Evolutionary conservation across 1,140 invertebrate species (phyloP), one percentile per base, ranked within the genome.

Genomic region (Hypsibius dujardini): DNA sequence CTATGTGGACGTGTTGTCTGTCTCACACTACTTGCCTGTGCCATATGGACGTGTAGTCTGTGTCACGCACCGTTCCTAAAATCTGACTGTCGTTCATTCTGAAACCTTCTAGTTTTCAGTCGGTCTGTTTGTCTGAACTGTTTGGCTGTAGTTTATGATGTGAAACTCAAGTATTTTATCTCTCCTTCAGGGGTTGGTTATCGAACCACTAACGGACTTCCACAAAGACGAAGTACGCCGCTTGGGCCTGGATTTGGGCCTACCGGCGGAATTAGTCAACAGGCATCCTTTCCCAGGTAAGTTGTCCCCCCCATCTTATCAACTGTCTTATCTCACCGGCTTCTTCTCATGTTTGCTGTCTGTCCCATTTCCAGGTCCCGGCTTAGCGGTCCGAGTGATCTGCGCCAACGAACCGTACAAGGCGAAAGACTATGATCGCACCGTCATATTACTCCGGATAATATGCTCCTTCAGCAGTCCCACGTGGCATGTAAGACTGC

Each of bases 121-220:
- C 15, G 15, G 7, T 69, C 3, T 69, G 3, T 12, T 71, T 7
- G 47, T 40, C 12, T 71, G 7, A 47, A 47, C 70, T 14, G 47
- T 56, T 56, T 3, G 3, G 28, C 3, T 3, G 42, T 71, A 15
- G n/a, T 12, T 71, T 71, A 50, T 15, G 2, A 40, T 45, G 28
- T 46, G 59, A 40, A 70, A 47, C 40, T 72, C 47, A 70, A 70
- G 73, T 72, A 72, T 73, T n/a, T 70, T 12, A 40, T 42, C 69
- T 7, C n/a, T 45, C 40, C 72, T 72, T n/a, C 81, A 89, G 76
- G 93, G 90, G 14, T 83, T 90, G 72, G 92, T 99, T 15, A 87
- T 98, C 42, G 95, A 98, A 81, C 95, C 95, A n/a, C 82, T 98
- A 14, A 90, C 88, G 81, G 95, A 98, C 82, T 98, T 99, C 79